A percentile compares a stretch with the other conserved stretches of the same genome.
Evolutionary conservation across 2,113 vertebrate genomes (phyloP).

Genomic region (Connochaetes taurinus): DNA sequence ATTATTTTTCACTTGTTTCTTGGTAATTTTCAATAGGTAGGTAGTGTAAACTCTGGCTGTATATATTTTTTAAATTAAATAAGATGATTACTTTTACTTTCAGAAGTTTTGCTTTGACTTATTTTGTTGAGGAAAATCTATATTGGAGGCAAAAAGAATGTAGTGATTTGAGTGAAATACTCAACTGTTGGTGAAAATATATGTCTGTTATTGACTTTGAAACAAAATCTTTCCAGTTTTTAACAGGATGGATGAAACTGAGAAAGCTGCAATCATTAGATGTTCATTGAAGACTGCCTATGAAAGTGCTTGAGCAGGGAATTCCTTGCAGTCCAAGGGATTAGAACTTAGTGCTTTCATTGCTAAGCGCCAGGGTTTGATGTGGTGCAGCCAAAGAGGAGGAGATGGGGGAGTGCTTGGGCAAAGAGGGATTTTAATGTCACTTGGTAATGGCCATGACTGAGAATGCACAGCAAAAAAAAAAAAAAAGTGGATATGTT

Average conservation of each 20-base stretch:
- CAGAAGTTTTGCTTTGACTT: background rate
- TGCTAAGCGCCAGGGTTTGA: background rate
- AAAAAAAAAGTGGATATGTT: background rate
- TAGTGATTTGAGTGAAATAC: background rate
- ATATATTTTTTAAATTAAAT: constrained; percentile 54
- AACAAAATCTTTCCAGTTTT: background rate
- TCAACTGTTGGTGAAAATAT: background rate
- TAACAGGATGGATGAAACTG: background rate
- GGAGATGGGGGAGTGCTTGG: background rate
- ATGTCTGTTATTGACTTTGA: constrained; percentile 6
- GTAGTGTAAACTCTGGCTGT: constrained; percentile 9
- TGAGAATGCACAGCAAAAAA: background rate
- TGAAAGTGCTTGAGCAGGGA: background rate
- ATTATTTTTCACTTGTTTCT: constrained; percentile 39
- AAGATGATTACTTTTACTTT: background rate
- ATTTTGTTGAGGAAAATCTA: background rate
- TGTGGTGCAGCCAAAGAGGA: rapidly evolving
- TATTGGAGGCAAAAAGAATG: background rate
- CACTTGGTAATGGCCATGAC: background rate
- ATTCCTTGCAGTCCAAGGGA: background rate
- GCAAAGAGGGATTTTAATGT: background rate
- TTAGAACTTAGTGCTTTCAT: background rate
- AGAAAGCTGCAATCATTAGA: constrained; percentile 40
- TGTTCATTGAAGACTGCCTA: background rate
- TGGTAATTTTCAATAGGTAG: constrained; percentile 20